Base-by-base conservation (phyloP, 2,888 invertebrate species). In the Podotricha telesiphe region DNA sequence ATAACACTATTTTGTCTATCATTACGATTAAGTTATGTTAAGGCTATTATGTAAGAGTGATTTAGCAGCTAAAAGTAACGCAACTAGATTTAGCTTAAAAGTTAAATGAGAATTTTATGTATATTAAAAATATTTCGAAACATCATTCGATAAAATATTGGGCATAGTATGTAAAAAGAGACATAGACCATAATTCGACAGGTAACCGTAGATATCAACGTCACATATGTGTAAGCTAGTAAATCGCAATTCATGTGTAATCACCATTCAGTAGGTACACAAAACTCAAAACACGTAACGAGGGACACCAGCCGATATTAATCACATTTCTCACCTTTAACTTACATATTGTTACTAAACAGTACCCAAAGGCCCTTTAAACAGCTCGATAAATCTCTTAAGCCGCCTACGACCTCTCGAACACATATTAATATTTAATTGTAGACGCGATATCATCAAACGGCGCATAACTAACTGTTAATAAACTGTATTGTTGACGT, bases 401-500 rank as follows among this genome's bases (percentile, higher is more conserved):
- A 72, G 75, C 79, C 87, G 86, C 87, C 86, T 82, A 86, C 86
- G 82, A 81, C 80, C 84, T 83, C 80, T 84, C 84, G 81, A 87
- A 84, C 86, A 83, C 86, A 81, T 88, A 91, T 91, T 91, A 90
- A 90, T 89, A 91, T 91, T 91, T 91, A 91, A 92, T 91, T 91
- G 90, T 91, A 86, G 86, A 85, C 83, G 85, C 86, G 91, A 93
- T 92, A 91, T 89, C 86, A 91, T 89, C 90, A 86, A 83, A 82
- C 78, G 75, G 76, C 77, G 82, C 86, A 88, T 91, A 88, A 90
- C 86, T 89, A 90, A 91, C 89, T 87, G 88, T 88, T 91, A 90
- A 91, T 92, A 91, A 90, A 89, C 82, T 87, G 88, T 88, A 89
- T 89, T 90, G 91, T 88, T 89, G 92, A 91, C 91, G 87, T 89